A percentile compares a stretch with the other conserved stretches of the same genome.
These are phyloP conservation scores for Acrossocheilus fasciatus DNA, from an alignment of 2,797 vertebrate species.

Conservation along the genomic window DNA sequence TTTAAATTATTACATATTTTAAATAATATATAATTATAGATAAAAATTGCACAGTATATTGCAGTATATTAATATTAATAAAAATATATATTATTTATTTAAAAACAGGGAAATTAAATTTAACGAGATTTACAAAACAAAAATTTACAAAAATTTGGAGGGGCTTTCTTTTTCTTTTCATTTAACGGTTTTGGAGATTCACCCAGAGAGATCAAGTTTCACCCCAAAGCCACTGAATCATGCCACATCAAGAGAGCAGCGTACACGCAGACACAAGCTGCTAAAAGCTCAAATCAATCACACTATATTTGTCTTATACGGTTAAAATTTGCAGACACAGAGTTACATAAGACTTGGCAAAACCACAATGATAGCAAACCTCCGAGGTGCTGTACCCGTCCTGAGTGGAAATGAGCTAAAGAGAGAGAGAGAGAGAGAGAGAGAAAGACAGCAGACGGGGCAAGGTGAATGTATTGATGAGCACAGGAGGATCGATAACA, in stretches of 20 bases:
- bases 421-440: conserved; percentile 76
- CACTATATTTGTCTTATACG: not conserved
- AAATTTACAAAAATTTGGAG: not conserved
- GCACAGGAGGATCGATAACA: conserved; percentile 75
- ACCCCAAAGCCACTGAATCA: not conserved
- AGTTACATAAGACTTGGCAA: conserved; percentile 50
- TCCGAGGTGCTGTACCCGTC: conserved; percentile 95
- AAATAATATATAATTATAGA: not conserved
- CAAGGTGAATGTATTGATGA: conserved; percentile 83
- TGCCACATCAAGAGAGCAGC: conserved; percentile 20
- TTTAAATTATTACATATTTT: not conserved
- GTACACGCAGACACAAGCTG: conserved; percentile 12
- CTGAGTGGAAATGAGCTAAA: conserved; percentile 93
- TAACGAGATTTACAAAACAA: not conserved
- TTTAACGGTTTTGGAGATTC: not conserved
- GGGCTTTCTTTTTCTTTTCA: not conserved
- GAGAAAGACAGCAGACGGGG: conserved; percentile 73
- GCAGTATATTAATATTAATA: not conserved
- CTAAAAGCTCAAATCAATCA: conserved; percentile 31
- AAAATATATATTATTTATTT: too few relatives aligned
- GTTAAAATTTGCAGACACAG: conserved; percentile 43
- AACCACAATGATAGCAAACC: conserved; percentile 83
- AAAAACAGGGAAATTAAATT: not conserved
- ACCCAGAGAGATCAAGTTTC: not conserved
- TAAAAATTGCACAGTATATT: not conserved